Evolutionary conservation across 2,113 vertebrate species (phyloP).

Genomic region (Oostethus manadensis): DNA sequence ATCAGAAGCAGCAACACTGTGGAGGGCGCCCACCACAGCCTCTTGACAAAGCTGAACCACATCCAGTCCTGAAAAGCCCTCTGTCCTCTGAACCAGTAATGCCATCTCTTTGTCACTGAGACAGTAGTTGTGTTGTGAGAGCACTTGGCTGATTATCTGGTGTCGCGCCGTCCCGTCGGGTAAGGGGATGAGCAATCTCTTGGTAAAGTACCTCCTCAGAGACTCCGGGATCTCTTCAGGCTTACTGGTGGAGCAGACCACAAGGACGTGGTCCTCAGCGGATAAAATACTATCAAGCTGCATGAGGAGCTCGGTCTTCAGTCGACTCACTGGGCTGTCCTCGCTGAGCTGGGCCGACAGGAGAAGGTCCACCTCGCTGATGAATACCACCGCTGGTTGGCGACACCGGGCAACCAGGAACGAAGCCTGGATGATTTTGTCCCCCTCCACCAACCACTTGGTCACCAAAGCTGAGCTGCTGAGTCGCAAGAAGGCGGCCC

Average conservation of each 20-base stretch:
- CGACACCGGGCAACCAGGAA: constrained; percentile 95
- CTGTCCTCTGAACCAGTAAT: constrained; percentile 95
- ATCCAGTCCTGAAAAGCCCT: constrained; percentile 95
- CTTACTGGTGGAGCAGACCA: constrained; percentile 97
- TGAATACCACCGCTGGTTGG: constrained; percentile 93
- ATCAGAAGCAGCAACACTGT: constrained; percentile 87
- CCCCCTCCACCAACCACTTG: constrained; percentile 93
- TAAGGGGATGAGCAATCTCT: constrained; percentile 95
- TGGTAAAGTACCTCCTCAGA: constrained; percentile 97
- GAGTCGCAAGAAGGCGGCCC: constrained; percentile 91
- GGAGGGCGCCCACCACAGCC: constrained; percentile 88
- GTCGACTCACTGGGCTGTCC: constrained; percentile 89
- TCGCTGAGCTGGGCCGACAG: constrained; percentile 88
- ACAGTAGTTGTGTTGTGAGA: constrained; percentile 99
- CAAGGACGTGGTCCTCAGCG: constrained; percentile 91
- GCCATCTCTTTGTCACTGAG: constrained; percentile 98
- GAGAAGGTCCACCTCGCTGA: constrained; percentile 95
- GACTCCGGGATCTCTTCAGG: constrained; percentile 97
- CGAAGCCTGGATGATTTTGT: constrained; percentile 92
- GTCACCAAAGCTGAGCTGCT: constrained; percentile 86
- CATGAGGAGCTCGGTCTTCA: constrained; percentile 95
- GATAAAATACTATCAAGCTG: constrained; percentile 93
- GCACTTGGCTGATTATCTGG: constrained; percentile 98
- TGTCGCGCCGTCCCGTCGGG: constrained; percentile 94
- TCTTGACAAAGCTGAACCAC: constrained; percentile 96